Conservation (phyloP, 2,113 vertebrate species). For the Limnothrissa miodon region DNA sequence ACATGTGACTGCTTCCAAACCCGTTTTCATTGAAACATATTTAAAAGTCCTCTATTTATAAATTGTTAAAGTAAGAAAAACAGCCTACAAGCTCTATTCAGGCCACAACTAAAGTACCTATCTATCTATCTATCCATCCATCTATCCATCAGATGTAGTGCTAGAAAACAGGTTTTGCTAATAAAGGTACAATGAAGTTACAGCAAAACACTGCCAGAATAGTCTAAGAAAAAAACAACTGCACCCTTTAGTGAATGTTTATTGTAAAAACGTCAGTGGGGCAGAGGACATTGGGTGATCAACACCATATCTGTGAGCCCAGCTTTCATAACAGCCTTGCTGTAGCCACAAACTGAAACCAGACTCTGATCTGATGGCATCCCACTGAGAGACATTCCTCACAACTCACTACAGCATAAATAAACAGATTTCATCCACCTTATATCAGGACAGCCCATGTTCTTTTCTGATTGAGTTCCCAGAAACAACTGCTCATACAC, state of each 20-base stretch:
- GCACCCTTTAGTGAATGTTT: slow-evolving; percentile 10
- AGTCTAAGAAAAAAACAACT: not conserved
- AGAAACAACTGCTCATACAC: not conserved
- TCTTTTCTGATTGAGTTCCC: not conserved
- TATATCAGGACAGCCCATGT: not conserved
- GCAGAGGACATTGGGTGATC: not conserved
- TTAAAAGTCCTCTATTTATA: not conserved
- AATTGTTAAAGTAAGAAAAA: not conserved
- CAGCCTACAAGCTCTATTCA: not conserved
- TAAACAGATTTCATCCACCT: slow-evolving; percentile 1
- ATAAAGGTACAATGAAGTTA: not conserved
- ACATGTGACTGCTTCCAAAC: no score
- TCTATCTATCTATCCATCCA: no score
- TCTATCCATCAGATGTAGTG: not conserved
- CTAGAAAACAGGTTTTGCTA: not conserved
- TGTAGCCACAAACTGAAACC: not conserved
- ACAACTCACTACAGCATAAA: slow-evolving; percentile 7
- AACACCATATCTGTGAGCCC: not conserved
- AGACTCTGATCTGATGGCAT: not conserved
- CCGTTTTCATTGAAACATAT: not conserved
- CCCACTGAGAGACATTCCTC: not conserved
- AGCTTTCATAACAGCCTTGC: slow-evolving; percentile 3
- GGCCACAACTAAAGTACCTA: no score
- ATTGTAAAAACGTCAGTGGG: not conserved
- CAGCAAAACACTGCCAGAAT: not conserved